These are phyloP conservation scores for Meteorus colon DNA, from an alignment of 2,888 invertebrate genomes.

Conservation along the genomic window DNA sequence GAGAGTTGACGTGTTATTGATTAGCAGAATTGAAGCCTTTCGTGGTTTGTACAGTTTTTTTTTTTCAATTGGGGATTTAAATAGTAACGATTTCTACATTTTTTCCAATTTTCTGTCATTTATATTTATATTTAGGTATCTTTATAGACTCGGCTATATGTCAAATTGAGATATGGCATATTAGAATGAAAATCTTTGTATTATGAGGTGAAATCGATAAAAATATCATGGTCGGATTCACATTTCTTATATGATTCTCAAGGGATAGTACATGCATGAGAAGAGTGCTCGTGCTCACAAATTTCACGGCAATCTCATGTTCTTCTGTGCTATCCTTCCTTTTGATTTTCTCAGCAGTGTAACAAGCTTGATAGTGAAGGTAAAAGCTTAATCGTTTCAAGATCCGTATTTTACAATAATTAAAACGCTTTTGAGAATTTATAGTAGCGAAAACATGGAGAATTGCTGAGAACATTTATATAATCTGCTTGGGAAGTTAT, in stretches of 20 bases:
- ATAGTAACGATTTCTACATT: no score
- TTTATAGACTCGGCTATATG: no score
- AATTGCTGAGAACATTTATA: no score
- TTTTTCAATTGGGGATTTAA: no score
- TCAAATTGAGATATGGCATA: not conserved
- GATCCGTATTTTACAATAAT: not conserved
- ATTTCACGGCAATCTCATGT: constrained; percentile 54
- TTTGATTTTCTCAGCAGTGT: constrained; percentile 54
- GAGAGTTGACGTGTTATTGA: no score
- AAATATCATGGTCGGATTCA: constrained; percentile 21
- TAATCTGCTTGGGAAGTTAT: no score
- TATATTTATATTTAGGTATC: no score
- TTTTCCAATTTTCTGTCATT: no score
- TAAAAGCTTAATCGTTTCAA: constrained; percentile 52
- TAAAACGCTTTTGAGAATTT: no score
- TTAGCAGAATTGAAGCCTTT: no score
- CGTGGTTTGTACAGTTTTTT: no score
- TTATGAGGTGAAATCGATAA: constrained; percentile 17
- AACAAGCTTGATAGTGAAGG: constrained; percentile 58
- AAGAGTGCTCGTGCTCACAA: constrained; percentile 46
- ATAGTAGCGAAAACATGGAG: no score
- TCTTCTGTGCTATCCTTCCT: not conserved
- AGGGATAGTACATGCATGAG: constrained; percentile 14
- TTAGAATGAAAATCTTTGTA: not conserved
- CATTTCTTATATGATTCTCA: not conserved